These are phyloP conservation scores for Drosophila neoperkinsi DNA, from an alignment of 2,888 invertebrate genomes.

Conservation along the genomic window DNA sequence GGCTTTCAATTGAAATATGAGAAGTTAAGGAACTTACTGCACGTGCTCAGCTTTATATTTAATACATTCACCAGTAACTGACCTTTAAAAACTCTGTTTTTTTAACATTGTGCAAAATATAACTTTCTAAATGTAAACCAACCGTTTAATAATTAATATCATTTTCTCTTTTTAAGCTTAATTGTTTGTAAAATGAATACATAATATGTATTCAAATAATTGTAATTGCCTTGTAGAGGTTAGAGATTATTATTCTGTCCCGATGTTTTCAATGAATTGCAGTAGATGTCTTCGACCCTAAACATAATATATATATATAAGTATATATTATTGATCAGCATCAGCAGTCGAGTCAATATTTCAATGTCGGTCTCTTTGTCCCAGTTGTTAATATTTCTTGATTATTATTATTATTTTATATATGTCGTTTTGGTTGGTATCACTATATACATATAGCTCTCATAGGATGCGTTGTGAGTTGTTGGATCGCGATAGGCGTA, in stretches of 20 bases:
- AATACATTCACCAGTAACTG: conserved; percentile 15
- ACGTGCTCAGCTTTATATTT: conserved; percentile 7
- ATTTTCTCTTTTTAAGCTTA: background rate
- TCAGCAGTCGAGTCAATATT: background rate
- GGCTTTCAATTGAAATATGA: conserved; percentile 35
- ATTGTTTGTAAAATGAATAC: background rate
- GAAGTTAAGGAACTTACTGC: conserved; percentile 9
- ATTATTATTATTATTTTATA: background rate
- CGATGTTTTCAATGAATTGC: background rate
- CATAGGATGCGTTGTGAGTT: background rate
- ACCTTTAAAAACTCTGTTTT: conserved; percentile 14
- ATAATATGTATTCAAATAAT: background rate
- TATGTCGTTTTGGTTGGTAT: background rate
- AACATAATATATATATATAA: too few relatives aligned
- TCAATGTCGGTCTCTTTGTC: background rate
- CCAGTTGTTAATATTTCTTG: background rate
- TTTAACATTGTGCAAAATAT: background rate
- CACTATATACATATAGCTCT: background rate
- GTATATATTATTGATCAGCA: background rate
- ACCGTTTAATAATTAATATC: background rate
- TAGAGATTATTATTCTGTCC: background rate
- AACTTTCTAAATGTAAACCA: conserved; percentile 11
- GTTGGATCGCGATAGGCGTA: background rate
- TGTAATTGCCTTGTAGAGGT: background rate
- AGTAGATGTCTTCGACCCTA: background rate